These are phyloP conservation scores for Calliopsis andreniformis DNA, from an alignment of 1,140 invertebrate genomes.

Conservation along the genomic window DNA sequence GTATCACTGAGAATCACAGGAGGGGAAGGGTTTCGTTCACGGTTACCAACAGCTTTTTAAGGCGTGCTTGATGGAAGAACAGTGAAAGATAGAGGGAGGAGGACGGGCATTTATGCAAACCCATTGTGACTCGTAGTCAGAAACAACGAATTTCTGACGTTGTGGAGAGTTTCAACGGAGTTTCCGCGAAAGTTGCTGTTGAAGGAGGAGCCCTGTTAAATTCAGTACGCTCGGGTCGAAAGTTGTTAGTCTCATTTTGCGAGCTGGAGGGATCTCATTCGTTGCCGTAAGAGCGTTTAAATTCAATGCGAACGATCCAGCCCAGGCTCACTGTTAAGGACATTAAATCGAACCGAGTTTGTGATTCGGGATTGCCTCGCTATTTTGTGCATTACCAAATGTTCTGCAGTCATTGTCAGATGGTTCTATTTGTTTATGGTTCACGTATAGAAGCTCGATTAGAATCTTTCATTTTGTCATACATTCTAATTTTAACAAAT, in stretches of 20 bases:
- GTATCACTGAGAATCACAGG: neutral
- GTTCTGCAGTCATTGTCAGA: neutral
- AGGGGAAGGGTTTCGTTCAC: neutral
- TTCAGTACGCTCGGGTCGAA: conserved; percentile 36
- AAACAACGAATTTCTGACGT: conserved; percentile 48
- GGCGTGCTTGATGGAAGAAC: neutral
- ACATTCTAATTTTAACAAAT: too few relatives aligned
- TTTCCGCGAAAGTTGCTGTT: conserved; percentile 33
- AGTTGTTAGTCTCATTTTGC: conserved; percentile 44
- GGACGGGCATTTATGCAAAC: conserved; percentile 32
- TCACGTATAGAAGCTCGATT: too few relatives aligned
- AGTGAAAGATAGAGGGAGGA: neutral
- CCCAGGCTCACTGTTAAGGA: neutral
- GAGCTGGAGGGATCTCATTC: conserved; percentile 20
- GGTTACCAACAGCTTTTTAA: neutral
- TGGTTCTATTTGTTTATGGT: too few relatives aligned
- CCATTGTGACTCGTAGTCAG: conserved; percentile 27
- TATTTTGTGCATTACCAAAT: neutral
- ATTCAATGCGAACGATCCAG: conserved; percentile 32
- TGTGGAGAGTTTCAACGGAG: conserved; percentile 17
- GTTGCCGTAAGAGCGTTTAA: conserved; percentile 24
- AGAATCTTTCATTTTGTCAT: too few relatives aligned
- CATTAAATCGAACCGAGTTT: conserved; percentile 23
- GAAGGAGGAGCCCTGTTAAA: conserved; percentile 31
- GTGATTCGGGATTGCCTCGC: neutral